Conservation (phyloP, 2,888 invertebrate species). For the Pogonocherus hispidulus region DNA sequence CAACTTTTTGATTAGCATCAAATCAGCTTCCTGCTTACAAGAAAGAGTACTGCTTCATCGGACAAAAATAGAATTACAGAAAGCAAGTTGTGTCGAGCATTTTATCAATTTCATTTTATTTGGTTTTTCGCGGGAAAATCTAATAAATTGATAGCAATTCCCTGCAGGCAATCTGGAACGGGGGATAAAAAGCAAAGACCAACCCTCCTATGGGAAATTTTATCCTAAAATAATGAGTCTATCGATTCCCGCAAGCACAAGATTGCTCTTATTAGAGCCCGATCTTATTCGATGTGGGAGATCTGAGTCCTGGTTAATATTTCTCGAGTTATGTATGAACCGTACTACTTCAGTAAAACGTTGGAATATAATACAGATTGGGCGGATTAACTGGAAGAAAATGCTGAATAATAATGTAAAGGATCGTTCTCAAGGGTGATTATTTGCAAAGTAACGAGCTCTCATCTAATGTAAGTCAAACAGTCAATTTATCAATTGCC, state of each 20-base stretch:
- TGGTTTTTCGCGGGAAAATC: constrained; percentile 28
- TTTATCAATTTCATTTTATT: constrained; percentile 25
- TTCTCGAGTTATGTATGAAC: neutral
- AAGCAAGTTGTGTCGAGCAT: constrained; percentile 15
- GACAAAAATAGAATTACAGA: constrained; percentile 4
- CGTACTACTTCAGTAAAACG: neutral
- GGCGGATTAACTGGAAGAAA: neutral
- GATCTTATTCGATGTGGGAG: neutral
- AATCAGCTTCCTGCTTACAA: too few relatives aligned
- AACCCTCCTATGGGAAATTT: constrained; percentile 37
- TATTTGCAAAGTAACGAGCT: neutral
- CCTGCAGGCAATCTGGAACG: constrained; percentile 36
- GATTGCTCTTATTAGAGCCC: constrained; percentile 8
- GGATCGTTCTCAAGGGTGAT: neutral
- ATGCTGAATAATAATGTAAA: neutral
- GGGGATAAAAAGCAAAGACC: constrained; percentile 41
- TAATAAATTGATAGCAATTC: constrained; percentile 44
- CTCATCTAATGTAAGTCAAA: too few relatives aligned
- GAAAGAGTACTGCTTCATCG: neutral
- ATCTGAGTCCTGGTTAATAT: constrained; percentile 1
- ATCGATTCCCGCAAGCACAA: constrained; percentile 34
- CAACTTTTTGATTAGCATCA: too few relatives aligned
- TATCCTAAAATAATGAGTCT: constrained; percentile 43
- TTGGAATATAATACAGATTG: neutral
- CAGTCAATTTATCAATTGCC: too few relatives aligned